phyloP scores from a whole-genome alignment of 1,140 invertebrate species.

The Pectinophora gossypiella region DNA sequence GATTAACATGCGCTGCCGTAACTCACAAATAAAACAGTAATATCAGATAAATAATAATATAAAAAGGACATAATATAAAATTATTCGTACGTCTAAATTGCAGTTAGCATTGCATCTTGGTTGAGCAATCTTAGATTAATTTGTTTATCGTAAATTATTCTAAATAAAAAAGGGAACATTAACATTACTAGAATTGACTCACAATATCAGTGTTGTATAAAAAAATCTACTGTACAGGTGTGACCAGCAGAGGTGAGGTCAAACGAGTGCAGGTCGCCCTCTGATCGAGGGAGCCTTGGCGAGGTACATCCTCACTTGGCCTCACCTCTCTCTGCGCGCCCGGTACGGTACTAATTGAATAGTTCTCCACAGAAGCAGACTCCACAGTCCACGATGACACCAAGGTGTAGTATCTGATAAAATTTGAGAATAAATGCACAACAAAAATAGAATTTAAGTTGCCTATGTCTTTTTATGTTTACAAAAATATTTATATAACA shows the following conservation, averaged over 20 bases:
- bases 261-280: neutral
- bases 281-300: neutral
- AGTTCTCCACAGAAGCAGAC: conserved; percentile 58
- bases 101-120: conserved; percentile 63
- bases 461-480: conserved; percentile 66
- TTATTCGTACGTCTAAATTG: conserved; percentile 51
- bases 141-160: conserved; percentile 64
- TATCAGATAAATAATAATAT: conserved; percentile 67
- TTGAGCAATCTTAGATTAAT: conserved; percentile 68
- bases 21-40: conserved; percentile 67
- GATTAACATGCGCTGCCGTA: conserved; percentile 72
- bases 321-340: neutral
- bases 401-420: conserved; percentile 60
- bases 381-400: conserved; percentile 67
- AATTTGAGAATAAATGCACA: conserved; percentile 73
- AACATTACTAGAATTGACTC: conserved; percentile 72
- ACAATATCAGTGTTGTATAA: conserved; percentile 67
- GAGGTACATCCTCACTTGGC: too few species aligned
- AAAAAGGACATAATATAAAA: conserved; percentile 61
- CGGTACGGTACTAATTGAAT: conserved; percentile 39
- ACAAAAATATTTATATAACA: conserved; percentile 72
- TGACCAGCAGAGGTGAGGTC: neutral
- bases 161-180: conserved; percentile 65
- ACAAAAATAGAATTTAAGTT: conserved; percentile 71
- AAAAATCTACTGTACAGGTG: conserved; percentile 49